These are phyloP conservation scores for Ammodytes marinus DNA, from an alignment of 2,113 vertebrate genomes.

Conservation along the genomic window DNA sequence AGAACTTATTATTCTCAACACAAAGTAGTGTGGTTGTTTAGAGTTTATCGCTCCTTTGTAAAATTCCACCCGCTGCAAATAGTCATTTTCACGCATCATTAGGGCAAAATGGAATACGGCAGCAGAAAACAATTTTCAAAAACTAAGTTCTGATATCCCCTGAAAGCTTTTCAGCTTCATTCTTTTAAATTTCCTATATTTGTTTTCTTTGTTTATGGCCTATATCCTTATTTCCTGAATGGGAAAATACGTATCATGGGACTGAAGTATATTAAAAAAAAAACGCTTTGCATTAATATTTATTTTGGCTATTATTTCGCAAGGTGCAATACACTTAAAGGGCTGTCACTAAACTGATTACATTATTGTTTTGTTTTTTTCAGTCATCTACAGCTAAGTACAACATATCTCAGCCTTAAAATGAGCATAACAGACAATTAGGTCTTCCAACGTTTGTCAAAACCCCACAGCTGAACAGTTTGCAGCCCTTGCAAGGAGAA, in stretches of 20 bases:
- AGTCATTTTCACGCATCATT: conserved; percentile 49
- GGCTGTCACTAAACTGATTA: background rate
- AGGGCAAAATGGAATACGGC: conserved; percentile 27
- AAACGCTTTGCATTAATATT: background rate
- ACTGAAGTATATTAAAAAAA: background rate
- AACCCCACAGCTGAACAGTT: conserved; percentile 4
- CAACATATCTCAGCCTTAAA: background rate
- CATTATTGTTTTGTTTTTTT: background rate
- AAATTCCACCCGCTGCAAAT: conserved; percentile 37
- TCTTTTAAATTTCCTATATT: background rate
- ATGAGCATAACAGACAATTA: conserved; percentile 1
- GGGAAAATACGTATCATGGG: background rate
- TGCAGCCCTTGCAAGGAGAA: background rate
- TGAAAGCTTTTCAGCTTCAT: conserved; percentile 2
- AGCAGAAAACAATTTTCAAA: conserved; percentile 24
- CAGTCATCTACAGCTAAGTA: background rate
- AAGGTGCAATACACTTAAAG: background rate
- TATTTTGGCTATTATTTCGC: background rate
- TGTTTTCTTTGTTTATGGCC: background rate
- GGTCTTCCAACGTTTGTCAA: conserved; percentile 2
- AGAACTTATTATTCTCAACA: conserved; percentile 1
- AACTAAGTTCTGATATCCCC: background rate
- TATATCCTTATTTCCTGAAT: background rate
- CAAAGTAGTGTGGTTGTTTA: background rate
- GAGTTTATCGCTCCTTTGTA: conserved; percentile 31